A percentile compares a stretch with the other conserved stretches of the same genome.
Evolutionary conservation across 2,113 vertebrate species (phyloP).

Genomic region (Anas platyrhynchos): DNA sequence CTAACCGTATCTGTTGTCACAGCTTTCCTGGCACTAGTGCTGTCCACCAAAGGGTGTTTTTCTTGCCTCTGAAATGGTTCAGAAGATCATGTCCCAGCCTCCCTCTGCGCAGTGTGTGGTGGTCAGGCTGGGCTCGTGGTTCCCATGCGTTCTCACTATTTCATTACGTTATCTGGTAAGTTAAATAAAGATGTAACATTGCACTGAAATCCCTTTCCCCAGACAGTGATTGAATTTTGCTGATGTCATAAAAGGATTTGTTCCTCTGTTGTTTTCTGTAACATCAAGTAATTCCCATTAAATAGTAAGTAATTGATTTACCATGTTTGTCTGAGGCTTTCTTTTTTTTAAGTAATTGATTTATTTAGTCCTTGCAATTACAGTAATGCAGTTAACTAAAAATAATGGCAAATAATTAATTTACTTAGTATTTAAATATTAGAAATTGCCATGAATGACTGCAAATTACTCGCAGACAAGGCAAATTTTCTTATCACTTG

Average conservation of each 20-base stretch:
- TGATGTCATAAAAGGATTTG: conserved; percentile 37
- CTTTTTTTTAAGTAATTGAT: not conserved
- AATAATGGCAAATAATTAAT: conserved; percentile 47
- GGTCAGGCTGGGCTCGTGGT: rapidly evolving
- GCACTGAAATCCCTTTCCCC: not conserved
- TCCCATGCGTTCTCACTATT: not conserved
- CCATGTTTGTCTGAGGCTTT: not conserved
- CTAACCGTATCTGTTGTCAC: not conserved
- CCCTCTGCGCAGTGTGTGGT: not conserved
- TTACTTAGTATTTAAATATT: conserved; percentile 44
- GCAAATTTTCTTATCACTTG: conserved; percentile 42
- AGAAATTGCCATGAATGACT: conserved; percentile 19
- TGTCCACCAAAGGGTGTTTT: rapidly evolving
- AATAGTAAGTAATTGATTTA: conserved; percentile 47
- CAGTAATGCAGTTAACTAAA: conserved; percentile 31
- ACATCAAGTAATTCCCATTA: conserved; percentile 1
- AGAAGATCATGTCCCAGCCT: not conserved
- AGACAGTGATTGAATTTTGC: conserved; percentile 42
- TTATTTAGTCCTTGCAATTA: conserved; percentile 39
- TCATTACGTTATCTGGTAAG: not conserved
- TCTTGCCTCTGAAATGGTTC: not conserved
- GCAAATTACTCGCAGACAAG: conserved; percentile 34
- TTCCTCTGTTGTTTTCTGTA: conserved; percentile 27
- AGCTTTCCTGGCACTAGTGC: not conserved
- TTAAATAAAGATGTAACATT: not conserved